Evolutionary conservation across 2,888 invertebrate species (phyloP), one percentile per base, ranked within the genome.

Genomic region (Cepaea hortensis): DNA sequence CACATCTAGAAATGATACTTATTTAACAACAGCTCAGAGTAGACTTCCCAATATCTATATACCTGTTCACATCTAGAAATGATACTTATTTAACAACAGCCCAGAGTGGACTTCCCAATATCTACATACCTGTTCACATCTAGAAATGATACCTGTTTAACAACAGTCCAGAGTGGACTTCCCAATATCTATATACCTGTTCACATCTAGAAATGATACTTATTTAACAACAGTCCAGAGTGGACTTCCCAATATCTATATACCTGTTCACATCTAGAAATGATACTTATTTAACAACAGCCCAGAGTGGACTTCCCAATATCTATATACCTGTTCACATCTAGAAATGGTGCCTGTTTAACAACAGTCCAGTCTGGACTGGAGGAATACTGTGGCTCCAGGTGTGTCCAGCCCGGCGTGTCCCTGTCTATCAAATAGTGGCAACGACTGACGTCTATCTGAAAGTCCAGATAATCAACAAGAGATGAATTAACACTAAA

Each of bases 341-440:
- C 89, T 84, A 98, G 94, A 95, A 98, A 97, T 83, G 96, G 96
- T 3, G 96, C 95, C 50, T 96, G 96, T 89, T 96, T 96, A 61
- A 98, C 93, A 4, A 96, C 94, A 85, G 96, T 96, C 97, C 98
- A 98, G 84, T 95, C 94, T 48, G 96, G 96, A 13, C 95, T 95
- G 90, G 95, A 95, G 35, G 97, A 96, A 95, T 98, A 98, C 90
- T 96, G 96, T 0, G 98, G 98, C 93, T 98, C 97, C 76, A 96
- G 93, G 0, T 95, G 92, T 0, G 96, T 96, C 85, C 96, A 96
- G 85, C 94, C 95, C 0, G 96, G 96, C 68, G 96, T 94, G 94
- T 98, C 97, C 9, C 97, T 96, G 95, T 98, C 98, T 80, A 98
- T 95, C 50, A 98, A 94, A 94, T 97, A 98, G 95, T 98, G 96